Percentiles rank a stretch among this genome's conserved stretches.
phyloP scores from a whole-genome alignment of 2,113 vertebrate species.

The Leucopternis melanops region DNA sequence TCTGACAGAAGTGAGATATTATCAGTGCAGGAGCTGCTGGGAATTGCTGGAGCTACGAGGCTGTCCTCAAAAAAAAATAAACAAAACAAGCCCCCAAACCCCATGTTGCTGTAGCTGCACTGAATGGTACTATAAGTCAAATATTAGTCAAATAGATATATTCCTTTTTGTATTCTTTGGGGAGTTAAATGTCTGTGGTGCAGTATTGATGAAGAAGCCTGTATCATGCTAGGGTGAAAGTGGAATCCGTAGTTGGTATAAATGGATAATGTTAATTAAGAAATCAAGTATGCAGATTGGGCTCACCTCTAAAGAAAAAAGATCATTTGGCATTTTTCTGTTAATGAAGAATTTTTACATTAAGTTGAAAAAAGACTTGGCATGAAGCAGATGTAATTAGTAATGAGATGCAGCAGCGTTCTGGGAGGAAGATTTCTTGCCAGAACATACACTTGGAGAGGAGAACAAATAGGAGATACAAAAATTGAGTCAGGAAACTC shows the following conservation, averaged over 20 bases:
- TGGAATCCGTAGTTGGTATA: background rate
- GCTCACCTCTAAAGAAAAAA: background rate
- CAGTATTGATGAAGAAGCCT: background rate
- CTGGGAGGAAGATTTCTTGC: background rate
- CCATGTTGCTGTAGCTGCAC: background rate
- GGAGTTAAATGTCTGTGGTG: background rate
- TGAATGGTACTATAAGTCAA: background rate
- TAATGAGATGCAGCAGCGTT: background rate
- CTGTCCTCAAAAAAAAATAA: no score
- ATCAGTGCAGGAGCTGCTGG: no score
- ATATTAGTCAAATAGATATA: background rate
- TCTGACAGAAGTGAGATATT: no score
- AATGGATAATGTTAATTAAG: background rate
- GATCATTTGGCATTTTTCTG: background rate
- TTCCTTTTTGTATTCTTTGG: background rate
- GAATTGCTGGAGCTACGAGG: no score
- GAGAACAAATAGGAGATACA: background rate
- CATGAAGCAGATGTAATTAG: background rate
- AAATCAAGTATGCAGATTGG: background rate
- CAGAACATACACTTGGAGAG: background rate
- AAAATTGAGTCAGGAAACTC: background rate
- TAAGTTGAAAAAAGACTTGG: background rate
- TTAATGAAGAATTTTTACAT: background rate
- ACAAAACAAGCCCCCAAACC: no score
- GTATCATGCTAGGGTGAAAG: background rate